Evolutionary conservation across 2,797 vertebrate species (phyloP), one percentile per base, ranked within the genome.

Genomic region (Chrosomus eos): DNA sequence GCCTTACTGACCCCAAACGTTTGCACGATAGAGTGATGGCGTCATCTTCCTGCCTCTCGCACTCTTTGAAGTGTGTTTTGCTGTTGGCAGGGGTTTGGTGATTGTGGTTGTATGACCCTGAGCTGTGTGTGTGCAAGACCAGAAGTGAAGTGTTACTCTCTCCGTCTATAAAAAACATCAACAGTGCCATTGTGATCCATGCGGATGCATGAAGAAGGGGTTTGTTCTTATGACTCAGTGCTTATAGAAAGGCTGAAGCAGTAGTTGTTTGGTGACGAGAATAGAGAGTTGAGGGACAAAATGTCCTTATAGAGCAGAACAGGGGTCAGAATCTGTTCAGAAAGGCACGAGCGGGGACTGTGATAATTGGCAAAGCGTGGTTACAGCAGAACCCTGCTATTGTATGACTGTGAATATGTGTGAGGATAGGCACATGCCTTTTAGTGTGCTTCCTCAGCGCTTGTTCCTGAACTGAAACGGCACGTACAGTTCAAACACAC

Each of bases 171-270:
- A 81, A 81, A 62, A 83, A 84, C 82, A 87, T 89, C 88, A 91
- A 84, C 87, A 72, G 89, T 77, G 68, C 58, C 67, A 87, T 87
- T 91, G 88, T 93, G 88, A 88, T 74, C 14, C 7, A 2, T 31
- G 23, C 10, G 70, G 43, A 31, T 16, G 70, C 43, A 79, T 87
- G 80, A 87, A 87, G 85, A 81, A 82, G 14, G 14, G 58, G 75
- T 80, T 84, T 88, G 87, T 88, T 80, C 78, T 67, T 48, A 62
- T 74, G 70, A 28, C 80, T 78, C 74, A 74, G 33, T 28, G 51
- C 64, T 77, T 70, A 60, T 83, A 82, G 75, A 60, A 58, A 62
- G 81, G 21, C 71, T 40, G 70, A 83, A 85, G 67, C 77, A 79
- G 87, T 60, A 67, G 62, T 67, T 70, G 71, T 45, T 71, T 38